Base-by-base conservation (phyloP, 2,797 vertebrate species). In the Sebastes diaconus region DNA sequence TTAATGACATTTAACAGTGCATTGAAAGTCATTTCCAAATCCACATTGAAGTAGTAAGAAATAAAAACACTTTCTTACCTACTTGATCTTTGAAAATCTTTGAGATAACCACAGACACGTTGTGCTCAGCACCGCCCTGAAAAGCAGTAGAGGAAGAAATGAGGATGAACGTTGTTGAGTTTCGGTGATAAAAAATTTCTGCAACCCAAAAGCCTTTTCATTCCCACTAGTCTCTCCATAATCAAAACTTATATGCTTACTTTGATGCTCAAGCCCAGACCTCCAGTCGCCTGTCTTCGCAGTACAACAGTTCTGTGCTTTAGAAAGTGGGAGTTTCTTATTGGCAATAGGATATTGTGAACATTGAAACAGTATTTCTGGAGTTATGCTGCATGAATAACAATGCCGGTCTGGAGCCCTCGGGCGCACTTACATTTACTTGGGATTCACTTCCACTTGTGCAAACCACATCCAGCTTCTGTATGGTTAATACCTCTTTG, bases 221-320 rank as follows among this genome's bases (percentile, higher is more conserved):
- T 81, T 84, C 68, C 59, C 52, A 81, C 63, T 82, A 74, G 27
- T 80, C 66, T 70, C 34, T 63, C 20, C 60, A 77, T 46, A 80
- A 90, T 84, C 52, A 90, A 83, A 88, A 79, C 54, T 34, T 63
- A 79, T 78, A 32, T 77, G 78, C 97, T 90, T 97, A 99, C 98
- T 97, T 99, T 99, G 94, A 99, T 97, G 93, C 98, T 99, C 89
- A 99, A 95, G 93, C 98, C 98, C 95, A 99, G 96, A 92, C 97
- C 96, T 72, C 97, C 97, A 92, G 96, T 93, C 86, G 95, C 95
- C 92, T 98, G 97, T 97, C 97, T 97, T 94, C 63, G 96, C 93
- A 99, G 97, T 93, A 96, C 96, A 96, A 98, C 97, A 95, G 97
- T 97, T 97, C 98, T 98, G 97, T 97, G 97, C 98, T 99, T 98